phyloP scores from a whole-genome alignment of 1,140 invertebrate species.

The Propsilocerus akamusi region DNA sequence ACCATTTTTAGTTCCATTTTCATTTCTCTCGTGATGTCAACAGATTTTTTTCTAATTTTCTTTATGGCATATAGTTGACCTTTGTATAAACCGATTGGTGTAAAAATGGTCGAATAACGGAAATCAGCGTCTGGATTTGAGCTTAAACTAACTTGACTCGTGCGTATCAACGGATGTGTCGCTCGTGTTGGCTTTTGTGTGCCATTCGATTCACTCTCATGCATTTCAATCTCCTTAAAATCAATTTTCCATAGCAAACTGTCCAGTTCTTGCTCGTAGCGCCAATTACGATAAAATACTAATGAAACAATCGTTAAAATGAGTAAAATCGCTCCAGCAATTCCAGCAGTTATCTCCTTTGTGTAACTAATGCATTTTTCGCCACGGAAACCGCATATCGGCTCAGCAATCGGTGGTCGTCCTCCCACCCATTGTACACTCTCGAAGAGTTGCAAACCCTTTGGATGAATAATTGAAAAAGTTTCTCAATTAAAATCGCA shows the following conservation, averaged over 20 bases:
- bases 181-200: constrained; percentile 27
- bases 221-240: constrained; percentile 66
- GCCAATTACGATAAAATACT: constrained; percentile 73
- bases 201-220: constrained; percentile 24
- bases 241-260: constrained; percentile 91
- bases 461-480: constrained; percentile 11
- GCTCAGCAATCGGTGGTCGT: constrained; percentile 64
- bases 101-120: constrained; percentile 70
- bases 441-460: constrained; percentile 48
- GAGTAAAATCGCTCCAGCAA: constrained; percentile 53
- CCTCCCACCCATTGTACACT: constrained; percentile 60
- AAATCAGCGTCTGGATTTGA: constrained; percentile 73
- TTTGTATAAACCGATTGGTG: constrained; percentile 73
- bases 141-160: constrained; percentile 69
- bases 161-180: constrained; percentile 43
- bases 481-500: constrained; percentile 2
- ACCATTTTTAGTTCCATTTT: constrained; percentile 91
- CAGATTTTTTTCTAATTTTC: constrained; percentile 60
- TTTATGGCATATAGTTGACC: constrained; percentile 72
- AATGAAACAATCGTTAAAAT: constrained; percentile 47
- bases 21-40: constrained; percentile 79
- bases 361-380: constrained; percentile 83
- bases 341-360: constrained; percentile 57
- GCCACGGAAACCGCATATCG: constrained; percentile 74
- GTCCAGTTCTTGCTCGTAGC: constrained; percentile 87